Base-by-base conservation (phyloP, 2,888 invertebrate species). In the Ptycholaimellus sp. region DNA sequence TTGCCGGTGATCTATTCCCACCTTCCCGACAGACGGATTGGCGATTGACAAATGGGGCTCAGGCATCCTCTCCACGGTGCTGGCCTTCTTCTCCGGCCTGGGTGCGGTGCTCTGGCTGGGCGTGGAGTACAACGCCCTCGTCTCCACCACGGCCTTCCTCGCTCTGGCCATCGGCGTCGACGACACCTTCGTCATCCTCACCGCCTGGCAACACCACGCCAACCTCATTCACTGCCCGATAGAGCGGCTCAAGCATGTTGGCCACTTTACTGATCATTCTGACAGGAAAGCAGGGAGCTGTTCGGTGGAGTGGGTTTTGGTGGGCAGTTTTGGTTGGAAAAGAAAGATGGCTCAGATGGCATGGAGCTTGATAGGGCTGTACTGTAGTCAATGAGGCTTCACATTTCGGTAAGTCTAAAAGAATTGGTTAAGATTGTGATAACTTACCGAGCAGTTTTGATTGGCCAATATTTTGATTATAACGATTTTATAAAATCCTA, bases 101-200 rank as follows among this genome's bases (percentile, higher is more conserved):
- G 35, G 35, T 3, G 3, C 20, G 18, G 5, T n/a, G 5, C 29
- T 29, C 35, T 20, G 19, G 3, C 3, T 21, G 29, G 35, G 35
- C 14, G 9, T 19, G 19, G 21, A 14, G 4, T 35, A 35, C 35
- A 35, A 35, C 27, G 35, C 28, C 19, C 19, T 35, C 11, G 29
- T 33, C 11, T 23, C 34, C 9, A 13, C 29, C 4, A 29, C 29
- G 20, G 6, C 35, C 5, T 35, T 35, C 21, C 35, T 35, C n/a
- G 28, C 35, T 3, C n/a, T 35, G 19, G 35, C 35, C 19, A 35
- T 35, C 27, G 35, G 35, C 17, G 34, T 34, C 16, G 34, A 34
- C 34, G 34, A 34, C 34, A 34, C 34, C 6, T 34, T 34, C 25
- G 20, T 35, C 18, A 17, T 35, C 9, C 17, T 11, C 9, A n/a